Evolutionary conservation across 2,888 invertebrate genomes (phyloP), one percentile per base, ranked within the genome.

Genomic region (Amaurobius ferox): DNA sequence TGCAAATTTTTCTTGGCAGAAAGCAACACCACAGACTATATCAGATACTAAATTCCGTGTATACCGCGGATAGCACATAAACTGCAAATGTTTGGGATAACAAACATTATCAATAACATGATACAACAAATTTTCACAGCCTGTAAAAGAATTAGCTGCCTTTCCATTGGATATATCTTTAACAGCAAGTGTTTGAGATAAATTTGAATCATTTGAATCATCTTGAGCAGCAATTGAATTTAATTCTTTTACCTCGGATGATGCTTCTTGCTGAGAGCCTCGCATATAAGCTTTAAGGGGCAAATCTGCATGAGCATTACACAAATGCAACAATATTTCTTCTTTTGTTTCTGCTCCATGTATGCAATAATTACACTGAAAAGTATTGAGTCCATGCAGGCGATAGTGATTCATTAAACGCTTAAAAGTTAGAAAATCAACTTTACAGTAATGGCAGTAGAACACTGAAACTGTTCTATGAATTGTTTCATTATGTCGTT

Each of bases 291-390:
- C 78, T n/a, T 29, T 72, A 11, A 87, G 48, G 0, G 81, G 81
- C n/a, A 29, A 23, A 23, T 87, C 80, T 1, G 78, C 64, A 70
- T 87, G 87, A 19, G 28, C 19, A 28, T 23, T 68, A n/a, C 73
- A 74, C 3, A 87, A n/a, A 48, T 87, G 87, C 11, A 68, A 9
- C 48, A 87, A n/a, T 23, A 87, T 87, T 48, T 81, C 81, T 19
- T 81, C 81, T 48, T 78, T 67, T 11, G 78, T 87, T 23, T 81
- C 81, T 13, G 87, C 40, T 7, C 87, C 87, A 78, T 81, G 73
- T 23, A 81, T 40, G 28, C 87, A 87, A 39, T 81, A 81, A 1
- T 35, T 78, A 30, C 87, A 87, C 13, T 87, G 87, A 64, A 68
- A 73, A 6, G 35, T 71, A 23, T 87, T 87, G 11, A 87, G 66